phyloP scores from a whole-genome alignment of 2,888 invertebrate species.

The Spialia ferax region DNA sequence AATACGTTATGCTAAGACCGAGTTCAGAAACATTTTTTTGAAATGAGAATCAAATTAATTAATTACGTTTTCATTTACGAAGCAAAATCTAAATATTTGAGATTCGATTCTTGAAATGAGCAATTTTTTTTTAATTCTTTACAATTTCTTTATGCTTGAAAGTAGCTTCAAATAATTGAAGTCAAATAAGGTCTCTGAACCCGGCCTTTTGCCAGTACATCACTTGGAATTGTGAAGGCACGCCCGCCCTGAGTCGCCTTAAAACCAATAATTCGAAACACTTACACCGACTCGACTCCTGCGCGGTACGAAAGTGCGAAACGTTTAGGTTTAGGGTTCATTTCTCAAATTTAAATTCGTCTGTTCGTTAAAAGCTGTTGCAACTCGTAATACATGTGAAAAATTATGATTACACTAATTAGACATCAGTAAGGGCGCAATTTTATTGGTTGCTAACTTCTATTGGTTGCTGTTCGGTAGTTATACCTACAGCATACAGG shows the following conservation, averaged over 20 bases:
- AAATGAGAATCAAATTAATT: too few relatives aligned
- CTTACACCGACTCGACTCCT: conserved; percentile 13
- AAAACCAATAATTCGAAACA: conserved; percentile 15
- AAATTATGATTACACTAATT: too few relatives aligned
- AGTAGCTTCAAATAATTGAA: background rate
- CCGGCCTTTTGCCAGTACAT: conserved; percentile 25
- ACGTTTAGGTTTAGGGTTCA: background rate
- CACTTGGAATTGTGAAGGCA: conserved; percentile 23
- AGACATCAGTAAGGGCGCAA: too few relatives aligned
- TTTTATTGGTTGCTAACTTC: too few relatives aligned
- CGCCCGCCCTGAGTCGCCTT: conserved; percentile 26
- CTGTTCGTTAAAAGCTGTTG: too few relatives aligned
- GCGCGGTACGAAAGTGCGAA: conserved; percentile 1
- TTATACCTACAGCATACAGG: too few relatives aligned
- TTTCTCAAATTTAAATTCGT: background rate
- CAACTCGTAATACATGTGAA: too few relatives aligned
- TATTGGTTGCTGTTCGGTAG: too few relatives aligned
- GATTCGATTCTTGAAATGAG: background rate
- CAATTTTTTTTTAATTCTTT: background rate
- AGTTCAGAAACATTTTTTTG: too few relatives aligned
- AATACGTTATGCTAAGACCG: too few relatives aligned
- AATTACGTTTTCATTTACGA: too few relatives aligned
- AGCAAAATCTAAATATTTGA: background rate
- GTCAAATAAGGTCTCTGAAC: conserved; percentile 1
- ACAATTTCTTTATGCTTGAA: background rate